Evolutionary conservation across 1,140 invertebrate genomes (phyloP).

Genomic region (Drosophila pandora): DNA sequence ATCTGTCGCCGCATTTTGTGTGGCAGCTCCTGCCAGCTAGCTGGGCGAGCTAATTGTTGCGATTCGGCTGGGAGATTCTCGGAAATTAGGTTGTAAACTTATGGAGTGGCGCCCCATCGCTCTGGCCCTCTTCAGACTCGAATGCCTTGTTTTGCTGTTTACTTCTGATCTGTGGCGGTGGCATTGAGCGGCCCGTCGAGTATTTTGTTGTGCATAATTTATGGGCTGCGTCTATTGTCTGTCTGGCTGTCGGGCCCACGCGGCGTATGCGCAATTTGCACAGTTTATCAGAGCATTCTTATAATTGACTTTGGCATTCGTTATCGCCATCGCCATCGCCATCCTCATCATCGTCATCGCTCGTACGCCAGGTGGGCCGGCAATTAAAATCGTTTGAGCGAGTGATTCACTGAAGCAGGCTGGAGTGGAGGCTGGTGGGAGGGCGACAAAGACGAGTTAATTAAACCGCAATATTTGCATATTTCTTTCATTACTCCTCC

Average conservation of each 20-base stretch:
- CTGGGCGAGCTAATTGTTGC: conserved; percentile 30
- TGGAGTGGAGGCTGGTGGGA: neutral
- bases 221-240: conserved; percentile 24
- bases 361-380: conserved; percentile 63
- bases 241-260: neutral
- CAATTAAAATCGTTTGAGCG: conserved; percentile 67
- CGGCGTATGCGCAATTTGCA: conserved; percentile 61
- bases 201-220: conserved; percentile 69
- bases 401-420: conserved; percentile 24
- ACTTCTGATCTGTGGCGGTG: conserved; percentile 18
- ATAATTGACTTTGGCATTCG: conserved; percentile 58
- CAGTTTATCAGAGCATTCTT: conserved; percentile 51
- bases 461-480: conserved; percentile 81
- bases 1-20: conserved; percentile 33
- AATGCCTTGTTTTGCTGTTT: conserved; percentile 75
- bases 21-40: conserved; percentile 36
- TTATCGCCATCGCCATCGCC: conserved; percentile 15
- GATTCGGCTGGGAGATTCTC: conserved; percentile 31
- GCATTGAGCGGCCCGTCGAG: conserved; percentile 39
- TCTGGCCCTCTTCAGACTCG: conserved; percentile 12
- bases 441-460: conserved; percentile 57
- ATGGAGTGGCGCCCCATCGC: conserved; percentile 39
- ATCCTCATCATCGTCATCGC: conserved; percentile 27
- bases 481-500: conserved; percentile 61
- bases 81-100: conserved; percentile 66